Base-by-base conservation (phyloP, 64 coral and sea anemone species). In the Stichodactyla helianthus region DNA sequence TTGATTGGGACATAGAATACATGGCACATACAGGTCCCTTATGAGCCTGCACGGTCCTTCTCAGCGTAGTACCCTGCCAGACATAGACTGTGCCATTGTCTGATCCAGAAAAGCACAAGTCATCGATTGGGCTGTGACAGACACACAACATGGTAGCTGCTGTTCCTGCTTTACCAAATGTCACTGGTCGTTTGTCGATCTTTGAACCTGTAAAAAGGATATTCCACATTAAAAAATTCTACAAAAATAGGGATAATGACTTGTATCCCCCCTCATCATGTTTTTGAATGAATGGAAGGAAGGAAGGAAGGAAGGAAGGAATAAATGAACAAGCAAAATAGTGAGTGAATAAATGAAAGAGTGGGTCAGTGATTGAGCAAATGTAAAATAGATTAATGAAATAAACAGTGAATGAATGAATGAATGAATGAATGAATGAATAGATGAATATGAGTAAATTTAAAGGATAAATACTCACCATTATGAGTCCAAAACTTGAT, bases 401-500 rank as follows among this genome's bases (percentile, higher is more conserved):
- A 44, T 1, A 44, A 44, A 44, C 35, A 44, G 35, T 44, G 35
- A 44, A 44, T 31, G 28, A 31, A 31, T 31, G 28, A 31, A 31
- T 44, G 35, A 44, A 44, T 44, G 35, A 44, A 44, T 44, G 4
- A 44, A 44, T 44, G 35, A 44, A 44, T 44, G 35, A 44, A 44
- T 44, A 3, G 59, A 62, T 0, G 16, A 11, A 62, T 6, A 16
- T 62, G 59, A 13, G 18, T 18, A 14, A 5, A 13, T 62, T 62
- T 13, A 62, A 5, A 19, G 19, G 27, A 7, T 19, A 59, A 79
- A 56, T 18, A 71, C 77, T 85, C 31, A 98, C 95, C 85, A 76
- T 94, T 98, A 51, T 98, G 95, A 61, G 95, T 94, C 95, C 95
- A 98, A 52, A 98, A 98, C 57, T 98, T 98, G 85, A 98, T 98